A percentile compares a stretch with the other conserved stretches of the same genome.
These are phyloP conservation scores for Gallinago undulata DNA, from an alignment of 2,113 vertebrate species.

Conservation along the genomic window DNA sequence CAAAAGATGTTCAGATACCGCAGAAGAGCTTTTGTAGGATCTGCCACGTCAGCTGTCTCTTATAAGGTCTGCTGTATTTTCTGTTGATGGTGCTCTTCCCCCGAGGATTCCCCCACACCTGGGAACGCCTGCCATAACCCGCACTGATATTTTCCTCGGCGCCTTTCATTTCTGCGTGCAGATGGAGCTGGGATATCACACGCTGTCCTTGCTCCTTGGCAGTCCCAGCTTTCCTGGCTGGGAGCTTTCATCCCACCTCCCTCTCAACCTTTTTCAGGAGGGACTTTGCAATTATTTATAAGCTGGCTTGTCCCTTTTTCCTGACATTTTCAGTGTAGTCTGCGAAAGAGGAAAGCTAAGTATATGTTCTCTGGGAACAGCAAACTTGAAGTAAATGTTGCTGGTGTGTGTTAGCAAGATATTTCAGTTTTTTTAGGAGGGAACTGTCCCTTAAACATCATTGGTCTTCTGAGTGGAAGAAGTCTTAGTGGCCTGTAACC, in stretches of 20 bases:
- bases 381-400: background rate
- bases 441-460: background rate
- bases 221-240: conserved; percentile 38
- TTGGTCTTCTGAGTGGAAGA: background rate
- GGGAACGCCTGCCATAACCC: conserved; percentile 53
- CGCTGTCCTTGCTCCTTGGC: conserved; percentile 46
- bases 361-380: background rate
- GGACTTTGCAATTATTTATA: conserved; percentile 52
- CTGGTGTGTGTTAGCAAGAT: background rate
- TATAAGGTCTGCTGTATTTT: conserved; percentile 56
- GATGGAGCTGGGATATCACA: conserved; percentile 52
- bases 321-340: conserved; percentile 14
- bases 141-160: conserved; percentile 36
- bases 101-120: conserved; percentile 48
- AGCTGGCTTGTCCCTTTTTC: conserved; percentile 30
- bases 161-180: conserved; percentile 55
- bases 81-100: conserved; percentile 55
- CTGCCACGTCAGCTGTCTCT: conserved; percentile 64
- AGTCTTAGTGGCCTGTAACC: background rate
- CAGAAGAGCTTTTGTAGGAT: conserved; percentile 63
- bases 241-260: conserved; percentile 41
- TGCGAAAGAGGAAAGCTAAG: background rate
- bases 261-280: conserved; percentile 40
- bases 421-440: background rate
- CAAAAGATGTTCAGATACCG: conserved; percentile 49